Conservation (phyloP, 64 coral and sea anemone genomes). For the Stylophora pistillata region DNA sequence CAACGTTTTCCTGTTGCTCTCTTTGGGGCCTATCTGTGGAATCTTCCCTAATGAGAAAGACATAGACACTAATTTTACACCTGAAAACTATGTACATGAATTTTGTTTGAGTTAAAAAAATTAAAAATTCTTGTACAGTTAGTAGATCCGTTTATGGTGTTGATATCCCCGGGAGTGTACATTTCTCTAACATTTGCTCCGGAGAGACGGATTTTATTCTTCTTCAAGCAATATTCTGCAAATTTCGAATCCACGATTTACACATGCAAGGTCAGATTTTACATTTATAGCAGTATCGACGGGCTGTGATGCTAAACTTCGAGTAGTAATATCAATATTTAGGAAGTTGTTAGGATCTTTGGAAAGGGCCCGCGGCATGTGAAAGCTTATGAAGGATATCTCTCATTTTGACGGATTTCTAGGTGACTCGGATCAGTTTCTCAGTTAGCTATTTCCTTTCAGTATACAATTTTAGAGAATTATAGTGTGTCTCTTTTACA, state of each 20-base stretch:
- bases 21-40: not conserved
- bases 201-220: not conserved
- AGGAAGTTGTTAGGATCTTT: not conserved
- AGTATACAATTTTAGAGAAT: not conserved
- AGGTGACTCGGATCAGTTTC: not conserved
- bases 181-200: not conserved
- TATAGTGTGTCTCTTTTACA: not conserved
- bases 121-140: slow-evolving; percentile 23
- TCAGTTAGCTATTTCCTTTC: not conserved
- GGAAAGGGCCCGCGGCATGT: not conserved
- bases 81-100: not conserved
- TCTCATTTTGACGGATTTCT: not conserved
- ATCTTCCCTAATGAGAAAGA: not conserved
- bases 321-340: slow-evolving; percentile 9
- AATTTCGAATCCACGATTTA: not conserved
- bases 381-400: not conserved
- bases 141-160: not conserved
- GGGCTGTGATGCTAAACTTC: not conserved
- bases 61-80: not conserved
- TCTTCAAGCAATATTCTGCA: not conserved
- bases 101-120: not conserved
- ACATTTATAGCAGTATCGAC: not conserved
- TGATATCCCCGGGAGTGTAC: not conserved
- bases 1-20: not conserved
- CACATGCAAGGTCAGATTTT: not conserved